Percentiles rank a stretch among this genome's conserved stretches.
phyloP scores from a whole-genome alignment of 2,888 invertebrate species.

The Chrysolina oricalcia region DNA sequence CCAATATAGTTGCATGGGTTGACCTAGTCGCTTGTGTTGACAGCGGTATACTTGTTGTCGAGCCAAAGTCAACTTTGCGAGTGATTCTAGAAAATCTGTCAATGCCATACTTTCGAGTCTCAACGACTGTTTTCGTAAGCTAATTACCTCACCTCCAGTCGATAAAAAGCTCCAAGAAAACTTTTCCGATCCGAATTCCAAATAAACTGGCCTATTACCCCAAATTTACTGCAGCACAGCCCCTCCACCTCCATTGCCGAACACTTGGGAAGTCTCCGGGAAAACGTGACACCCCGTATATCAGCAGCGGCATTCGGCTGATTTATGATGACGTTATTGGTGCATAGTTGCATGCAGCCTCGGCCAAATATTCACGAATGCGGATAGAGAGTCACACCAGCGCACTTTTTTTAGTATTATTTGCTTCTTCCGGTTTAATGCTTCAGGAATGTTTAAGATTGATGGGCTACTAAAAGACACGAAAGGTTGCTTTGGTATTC shows the following conservation, averaged over 20 bases:
- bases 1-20: too few species aligned
- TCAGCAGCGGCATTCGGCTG: slow-evolving; percentile 40
- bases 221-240: neutral
- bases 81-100: too few species aligned
- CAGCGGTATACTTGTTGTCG: too few species aligned
- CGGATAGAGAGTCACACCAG: slow-evolving; percentile 40
- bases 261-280: neutral
- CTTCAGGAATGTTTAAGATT: slow-evolving; percentile 31
- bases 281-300: slow-evolving; percentile 34
- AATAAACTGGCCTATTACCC: slow-evolving; percentile 16
- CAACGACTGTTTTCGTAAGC: too few species aligned
- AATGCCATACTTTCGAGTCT: too few species aligned
- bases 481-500: slow-evolving; percentile 31
- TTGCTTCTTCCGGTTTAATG: slow-evolving; percentile 34
- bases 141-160: neutral
- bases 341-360: slow-evolving; percentile 43
- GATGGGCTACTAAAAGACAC: slow-evolving; percentile 32
- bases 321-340: slow-evolving; percentile 46
- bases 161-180: neutral
- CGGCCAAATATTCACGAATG: slow-evolving; percentile 38
- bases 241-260: slow-evolving; percentile 8
- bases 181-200: slow-evolving; percentile 29
- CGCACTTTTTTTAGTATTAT: slow-evolving; percentile 31
- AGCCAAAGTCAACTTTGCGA: too few species aligned
- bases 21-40: too few species aligned